A percentile compares a stretch with the other conserved stretches of the same genome.
Evolutionary conservation across 2,113 vertebrate genomes (phyloP).

Genomic region (Axis porcinus): DNA sequence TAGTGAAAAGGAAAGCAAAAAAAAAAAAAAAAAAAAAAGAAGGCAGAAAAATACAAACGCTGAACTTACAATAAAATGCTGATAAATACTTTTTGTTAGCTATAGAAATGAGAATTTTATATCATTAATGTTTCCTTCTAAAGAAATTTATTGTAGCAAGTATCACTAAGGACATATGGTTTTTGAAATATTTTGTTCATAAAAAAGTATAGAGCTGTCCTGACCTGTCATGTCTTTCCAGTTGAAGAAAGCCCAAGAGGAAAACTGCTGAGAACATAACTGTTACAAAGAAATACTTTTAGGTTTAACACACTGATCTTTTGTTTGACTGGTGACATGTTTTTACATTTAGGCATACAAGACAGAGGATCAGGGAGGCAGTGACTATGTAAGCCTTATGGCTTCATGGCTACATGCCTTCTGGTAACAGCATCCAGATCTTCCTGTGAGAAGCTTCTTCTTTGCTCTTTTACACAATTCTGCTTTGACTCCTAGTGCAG

Average conservation of each 20-base stretch:
- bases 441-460: background rate
- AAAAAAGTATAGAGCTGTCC: background rate
- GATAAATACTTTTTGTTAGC: background rate
- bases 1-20: background rate
- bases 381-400: background rate
- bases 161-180: background rate
- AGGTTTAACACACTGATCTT: background rate
- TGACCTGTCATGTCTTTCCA: background rate
- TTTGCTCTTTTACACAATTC: rapidly evolving
- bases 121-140: background rate
- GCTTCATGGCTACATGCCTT: background rate
- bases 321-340: background rate
- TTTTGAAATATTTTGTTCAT: background rate
- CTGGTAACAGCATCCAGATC: background rate
- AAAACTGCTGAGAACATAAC: background rate
- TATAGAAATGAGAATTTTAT: background rate
- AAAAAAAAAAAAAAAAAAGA: background rate
- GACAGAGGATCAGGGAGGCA: background rate
- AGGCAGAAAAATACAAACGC: background rate
- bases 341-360: background rate
- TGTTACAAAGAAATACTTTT: background rate
- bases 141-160: background rate
- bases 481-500: background rate
- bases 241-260: background rate
- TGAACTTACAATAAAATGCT: background rate